Evolutionary conservation across 2,797 vertebrate species (phyloP), one percentile per base, ranked within the genome.

Genomic region (Nannoperca australis): DNA sequence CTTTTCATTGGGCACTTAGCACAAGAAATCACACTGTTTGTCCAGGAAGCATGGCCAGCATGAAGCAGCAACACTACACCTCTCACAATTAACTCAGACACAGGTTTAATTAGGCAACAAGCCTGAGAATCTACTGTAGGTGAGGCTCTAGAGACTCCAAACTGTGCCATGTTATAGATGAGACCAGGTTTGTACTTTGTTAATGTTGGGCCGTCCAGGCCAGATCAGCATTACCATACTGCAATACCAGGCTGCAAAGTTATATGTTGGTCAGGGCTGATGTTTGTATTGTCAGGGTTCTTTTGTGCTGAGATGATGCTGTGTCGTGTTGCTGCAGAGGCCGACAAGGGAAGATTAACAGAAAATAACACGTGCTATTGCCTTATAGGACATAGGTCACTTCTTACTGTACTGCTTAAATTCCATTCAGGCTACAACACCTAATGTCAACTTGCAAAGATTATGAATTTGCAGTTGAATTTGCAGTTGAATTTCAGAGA

Each of bases 1-100:
- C 84, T 92, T 93, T 89, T 86, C 67, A 76, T 65, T 62, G 81
- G 58, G 56, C 42, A 60, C 75, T 87, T 62, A 76, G 71, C 5
- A 24, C 34, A 13, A 86, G 82, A 81, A 90, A 89, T 91, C 84
- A 72, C 71, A 54, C 86, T n/a, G 64, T 91, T 88, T 85, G 78
- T 73, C 68, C 45, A 69, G 78, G 78, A 76, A 62, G 79, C 75
- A 45, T 70, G 83, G 90, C 87, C 66, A 78, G 78, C 70, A 32
- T 15, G 6, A 44, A 68, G 72, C 65, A 60, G 76, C 70, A 70
- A 59, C 65, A 38, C 24, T 59, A 71, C 82, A 76, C 71, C 53
- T 81, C 78, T 73, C 65, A 73, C 68, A 80, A 88, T 90, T 82
- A 89, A 59, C 70, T 76, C 73, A 47, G 75, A 73, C 79, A 60